Evolutionary conservation across 1,140 invertebrate species (phyloP).

Genomic region (Drosophila guanche): DNA sequence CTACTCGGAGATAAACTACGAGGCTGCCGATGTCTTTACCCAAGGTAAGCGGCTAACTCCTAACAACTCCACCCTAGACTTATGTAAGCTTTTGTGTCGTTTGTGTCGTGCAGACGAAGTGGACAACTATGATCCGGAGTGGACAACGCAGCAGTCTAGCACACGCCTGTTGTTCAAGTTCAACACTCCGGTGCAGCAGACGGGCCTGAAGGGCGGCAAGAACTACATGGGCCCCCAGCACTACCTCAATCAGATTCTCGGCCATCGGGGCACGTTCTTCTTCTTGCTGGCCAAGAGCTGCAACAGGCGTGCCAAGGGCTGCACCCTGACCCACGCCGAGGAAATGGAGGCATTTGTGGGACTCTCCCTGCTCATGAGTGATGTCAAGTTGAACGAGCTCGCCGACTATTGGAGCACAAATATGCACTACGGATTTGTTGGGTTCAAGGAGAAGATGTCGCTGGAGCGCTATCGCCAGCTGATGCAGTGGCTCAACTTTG

Average conservation of each 20-base stretch:
- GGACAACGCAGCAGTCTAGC: constrained; percentile 43
- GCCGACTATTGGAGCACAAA: constrained; percentile 57
- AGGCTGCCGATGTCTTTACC: constrained; percentile 48
- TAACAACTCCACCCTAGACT: not conserved
- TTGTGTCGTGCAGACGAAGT: constrained; percentile 35
- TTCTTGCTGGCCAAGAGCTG: constrained; percentile 32
- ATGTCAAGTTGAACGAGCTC: constrained; percentile 46
- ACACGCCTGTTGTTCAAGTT: constrained; percentile 57
- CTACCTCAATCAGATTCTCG: constrained; percentile 64
- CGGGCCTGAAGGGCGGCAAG: constrained; percentile 41
- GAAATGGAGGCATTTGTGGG: constrained; percentile 68
- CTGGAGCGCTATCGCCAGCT: constrained; percentile 44
- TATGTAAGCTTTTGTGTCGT: not conserved
- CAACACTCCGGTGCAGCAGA: constrained; percentile 27
- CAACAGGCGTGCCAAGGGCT: constrained; percentile 18
- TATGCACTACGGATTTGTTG: constrained; percentile 47
- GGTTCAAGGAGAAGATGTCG: constrained; percentile 55
- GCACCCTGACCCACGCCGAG: constrained; percentile 27
- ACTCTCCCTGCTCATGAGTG: constrained; percentile 52
- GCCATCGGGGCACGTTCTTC: constrained; percentile 56
- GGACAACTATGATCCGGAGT: constrained; percentile 62
- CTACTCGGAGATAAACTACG: constrained; percentile 61
- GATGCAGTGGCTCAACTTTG: constrained; percentile 53
- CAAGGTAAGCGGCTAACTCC: constrained; percentile 46
- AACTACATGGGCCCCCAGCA: constrained; percentile 37